phyloP scores from a whole-genome alignment of 2,113 vertebrate genomes.

The Aleadryas rufinucha region DNA sequence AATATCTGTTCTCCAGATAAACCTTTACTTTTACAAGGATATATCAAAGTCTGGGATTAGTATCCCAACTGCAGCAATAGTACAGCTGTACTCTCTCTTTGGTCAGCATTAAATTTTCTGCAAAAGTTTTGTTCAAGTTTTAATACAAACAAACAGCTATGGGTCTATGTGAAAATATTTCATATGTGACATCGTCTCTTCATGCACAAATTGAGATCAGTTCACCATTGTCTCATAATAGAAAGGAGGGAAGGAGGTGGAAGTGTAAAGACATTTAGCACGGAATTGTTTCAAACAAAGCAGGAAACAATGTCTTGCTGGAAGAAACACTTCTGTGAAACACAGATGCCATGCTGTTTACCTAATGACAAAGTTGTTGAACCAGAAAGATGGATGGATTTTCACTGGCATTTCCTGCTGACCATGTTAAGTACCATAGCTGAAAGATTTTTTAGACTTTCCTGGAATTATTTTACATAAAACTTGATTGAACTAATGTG shows the following conservation, averaged over 20 bases:
- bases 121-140: not conserved
- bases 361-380: conserved; percentile 50
- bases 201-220: not conserved
- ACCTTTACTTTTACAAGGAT: not conserved
- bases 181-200: not conserved
- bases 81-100: not conserved
- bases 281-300: not conserved
- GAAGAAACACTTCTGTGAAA: conserved; percentile 19
- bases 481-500: conserved; percentile 1
- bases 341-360: conserved; percentile 33
- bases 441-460: conserved; percentile 15
- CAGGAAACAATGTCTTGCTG: not conserved
- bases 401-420: conserved; percentile 20
- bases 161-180: not conserved
- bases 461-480: not conserved
- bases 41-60: not conserved
- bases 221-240: not conserved
- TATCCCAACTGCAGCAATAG: not conserved
- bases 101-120: not conserved
- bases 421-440: not conserved
- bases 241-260: not conserved
- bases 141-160: not conserved
- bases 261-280: not conserved
- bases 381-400: conserved; percentile 50
- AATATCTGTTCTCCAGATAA: not conserved